Evolutionary conservation across 2,113 vertebrate species (phyloP), one percentile per base, ranked within the genome.

Genomic region (Cryptotis parvus): DNA sequence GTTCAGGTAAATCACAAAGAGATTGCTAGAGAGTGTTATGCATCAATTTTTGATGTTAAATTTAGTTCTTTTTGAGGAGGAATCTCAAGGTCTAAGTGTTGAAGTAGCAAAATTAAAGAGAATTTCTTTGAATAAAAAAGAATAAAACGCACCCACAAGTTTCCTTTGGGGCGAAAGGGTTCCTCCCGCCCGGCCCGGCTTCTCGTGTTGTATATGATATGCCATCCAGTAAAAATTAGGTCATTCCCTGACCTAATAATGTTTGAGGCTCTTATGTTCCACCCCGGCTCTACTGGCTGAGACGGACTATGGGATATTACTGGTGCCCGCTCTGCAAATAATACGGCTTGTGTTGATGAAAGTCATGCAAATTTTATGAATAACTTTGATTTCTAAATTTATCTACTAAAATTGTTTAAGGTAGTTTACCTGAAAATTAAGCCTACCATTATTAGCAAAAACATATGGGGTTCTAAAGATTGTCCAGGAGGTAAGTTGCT

Each of bases 311-410:
- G n/a, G n/a, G n/a, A n/a, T n/a, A n/a, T n/a, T n/a, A n/a, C n/a
- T n/a, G n/a, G n/a, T n/a, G n/a, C n/a, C n/a, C n/a, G n/a, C n/a
- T n/a, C n/a, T n/a, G n/a, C n/a, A n/a, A n/a, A n/a, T n/a, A n/a
- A n/a, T n/a, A n/a, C n/a, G n/a, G n/a, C n/a, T n/a, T n/a, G n/a
- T n/a, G n/a, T n/a, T n/a, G n/a, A 6, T 27, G 24, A 90, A 72
- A 66, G 1, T 61, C 20, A 77, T 41, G 37, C 14, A 79, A 88
- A 74, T 41, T 91, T 58, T 41, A 58, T 73, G 31, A 70, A 27
- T 63, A 63, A 80, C 37, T 86, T 89, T 93, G 35, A 84, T 22
- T 73, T 5, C 1, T 81, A 89, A 76, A 80, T 89, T n/a, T 80
- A 49, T 9, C 31, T 69, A 39, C 43, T 35, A 87, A 7, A 69